Evolutionary conservation across 2,797 vertebrate genomes (phyloP), one percentile per base, ranked within the genome.

Genomic region (Cetoscarus ocellatus): DNA sequence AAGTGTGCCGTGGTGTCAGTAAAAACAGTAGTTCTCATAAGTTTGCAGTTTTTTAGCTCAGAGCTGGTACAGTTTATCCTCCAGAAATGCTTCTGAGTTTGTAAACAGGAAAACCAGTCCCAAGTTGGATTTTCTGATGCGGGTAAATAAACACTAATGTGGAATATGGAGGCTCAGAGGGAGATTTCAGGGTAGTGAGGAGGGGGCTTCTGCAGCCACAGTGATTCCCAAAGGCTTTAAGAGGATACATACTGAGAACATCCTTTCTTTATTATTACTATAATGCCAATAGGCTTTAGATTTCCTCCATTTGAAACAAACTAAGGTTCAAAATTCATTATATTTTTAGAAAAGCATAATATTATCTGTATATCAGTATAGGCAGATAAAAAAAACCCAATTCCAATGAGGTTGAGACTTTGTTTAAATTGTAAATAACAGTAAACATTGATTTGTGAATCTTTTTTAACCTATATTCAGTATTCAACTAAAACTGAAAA

Each of bases 121-220:
- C 19, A 51, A 17, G 67, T 57, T 36, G 36, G 47, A 53, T 47
- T 54, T 67, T 51, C 40, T 50, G 57, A 59, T 63, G 56, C 13
- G 19, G 17, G 50, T 49, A 36, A 77, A 64, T 58, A 75, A 75
- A 67, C 27, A 18, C 34, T 3, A 27, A 27, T 2, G 42, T 47
- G 61, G 63, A 78, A 80, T 75, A 53, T 65, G 56, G 49, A 50
- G 13, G 15, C 36, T 65, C 42, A 60, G 61, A 11, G 48, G 56
- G 3, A 12, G 62, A 54, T 75, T 57, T 61, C 55, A 18, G 62
- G 36, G 64, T 73, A 79, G 10, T 35, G 54, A 35, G 13, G 36
- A 10, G 27, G 3, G n/a, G 35, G 40, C 11, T 35, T 38, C 8
- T 54, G 42, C 6, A 14, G 27, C 14, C 10, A 53, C 10, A 7